These are phyloP conservation scores for Anagrus nilaparvatae DNA, from an alignment of 1,140 invertebrate genomes.

Conservation along the genomic window DNA sequence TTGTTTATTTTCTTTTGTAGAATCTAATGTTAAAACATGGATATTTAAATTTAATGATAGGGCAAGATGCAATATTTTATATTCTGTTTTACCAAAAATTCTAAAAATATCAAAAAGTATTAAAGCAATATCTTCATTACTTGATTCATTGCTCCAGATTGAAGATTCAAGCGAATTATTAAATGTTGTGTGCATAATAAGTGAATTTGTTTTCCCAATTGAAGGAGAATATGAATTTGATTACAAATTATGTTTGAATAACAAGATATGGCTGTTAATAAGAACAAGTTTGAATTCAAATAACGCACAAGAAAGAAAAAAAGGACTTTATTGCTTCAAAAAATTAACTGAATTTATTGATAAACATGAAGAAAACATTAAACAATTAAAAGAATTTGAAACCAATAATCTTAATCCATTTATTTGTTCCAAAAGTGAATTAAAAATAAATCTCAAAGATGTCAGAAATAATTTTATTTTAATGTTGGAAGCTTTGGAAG, in stretches of 20 bases:
- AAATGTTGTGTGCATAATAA: constrained; percentile 18
- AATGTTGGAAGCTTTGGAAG: constrained; percentile 48
- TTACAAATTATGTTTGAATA: constrained; percentile 12
- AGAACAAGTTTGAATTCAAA: constrained; percentile 17
- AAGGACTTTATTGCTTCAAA: constrained; percentile 33
- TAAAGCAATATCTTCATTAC: constrained; percentile 11
- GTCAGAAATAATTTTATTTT: constrained; percentile 37
- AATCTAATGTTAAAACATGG: constrained; percentile 18
- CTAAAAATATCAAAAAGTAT: constrained; percentile 12
- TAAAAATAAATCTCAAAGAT: constrained; percentile 7
- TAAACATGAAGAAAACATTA: constrained; percentile 9
- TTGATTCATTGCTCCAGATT: constrained; percentile 14
- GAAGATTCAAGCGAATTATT: constrained; percentile 17
- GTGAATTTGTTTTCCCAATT: constrained; percentile 18
- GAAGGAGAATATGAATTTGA: constrained; percentile 7
- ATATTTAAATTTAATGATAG: constrained; percentile 17
- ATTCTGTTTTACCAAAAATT: constrained; percentile 23
- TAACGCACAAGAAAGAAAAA: constrained; percentile 27
- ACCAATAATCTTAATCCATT: constrained; percentile 20
- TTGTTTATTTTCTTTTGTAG: constrained; percentile 11
- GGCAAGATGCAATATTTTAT: constrained; percentile 20
- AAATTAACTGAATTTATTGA: constrained; percentile 23
- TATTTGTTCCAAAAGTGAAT: constrained; percentile 11
- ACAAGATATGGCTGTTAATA: constrained; percentile 24
- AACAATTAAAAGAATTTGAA: background rate